A percentile compares a stretch with the other conserved stretches of the same genome.
These are phyloP conservation scores for Polydesmus complanatus DNA, from an alignment of 2,888 invertebrate species.

Conservation along the genomic window DNA sequence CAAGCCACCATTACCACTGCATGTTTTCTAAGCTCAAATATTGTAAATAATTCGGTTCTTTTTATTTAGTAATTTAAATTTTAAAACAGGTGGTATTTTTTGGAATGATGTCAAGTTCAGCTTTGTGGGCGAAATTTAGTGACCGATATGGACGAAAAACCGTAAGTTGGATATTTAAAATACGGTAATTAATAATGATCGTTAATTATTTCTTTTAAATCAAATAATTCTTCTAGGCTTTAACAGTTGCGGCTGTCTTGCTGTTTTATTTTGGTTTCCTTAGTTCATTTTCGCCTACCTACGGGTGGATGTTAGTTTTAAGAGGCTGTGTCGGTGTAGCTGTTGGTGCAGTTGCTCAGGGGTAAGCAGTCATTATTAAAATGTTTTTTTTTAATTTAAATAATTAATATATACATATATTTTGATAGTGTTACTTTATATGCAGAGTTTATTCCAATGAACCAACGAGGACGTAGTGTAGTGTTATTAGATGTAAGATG, in stretches of 20 bases:
- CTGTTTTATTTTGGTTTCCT: conserved; percentile 81
- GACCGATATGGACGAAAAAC: conserved; percentile 82
- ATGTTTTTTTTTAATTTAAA: neutral
- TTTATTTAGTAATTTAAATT: neutral
- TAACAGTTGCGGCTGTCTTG: conserved; percentile 75
- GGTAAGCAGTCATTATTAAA: conserved; percentile 61
- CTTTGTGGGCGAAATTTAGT: conserved; percentile 90
- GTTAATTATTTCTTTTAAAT: neutral
- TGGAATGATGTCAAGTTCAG: conserved; percentile 94
- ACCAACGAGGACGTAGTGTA: conserved; percentile 87
- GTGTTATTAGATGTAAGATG: conserved; percentile 77
- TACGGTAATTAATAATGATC: neutral
- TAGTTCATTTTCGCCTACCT: conserved; percentile 80
- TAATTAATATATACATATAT: conserved; percentile 3
- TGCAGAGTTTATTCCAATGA: conserved; percentile 87
- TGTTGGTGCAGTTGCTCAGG: conserved; percentile 91
- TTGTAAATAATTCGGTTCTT: neutral
- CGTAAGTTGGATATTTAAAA: conserved; percentile 36
- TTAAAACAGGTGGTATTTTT: conserved; percentile 56
- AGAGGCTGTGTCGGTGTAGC: conserved; percentile 88
- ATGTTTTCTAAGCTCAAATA: conserved; percentile 9
- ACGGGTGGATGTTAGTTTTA: conserved; percentile 77
- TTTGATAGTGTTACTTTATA: conserved; percentile 74
- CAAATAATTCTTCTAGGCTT: conserved; percentile 50
- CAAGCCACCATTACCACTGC: conserved; percentile 87